phyloP scores from a whole-genome alignment of 2,797 vertebrate species.

The Danionella dracula region DNA sequence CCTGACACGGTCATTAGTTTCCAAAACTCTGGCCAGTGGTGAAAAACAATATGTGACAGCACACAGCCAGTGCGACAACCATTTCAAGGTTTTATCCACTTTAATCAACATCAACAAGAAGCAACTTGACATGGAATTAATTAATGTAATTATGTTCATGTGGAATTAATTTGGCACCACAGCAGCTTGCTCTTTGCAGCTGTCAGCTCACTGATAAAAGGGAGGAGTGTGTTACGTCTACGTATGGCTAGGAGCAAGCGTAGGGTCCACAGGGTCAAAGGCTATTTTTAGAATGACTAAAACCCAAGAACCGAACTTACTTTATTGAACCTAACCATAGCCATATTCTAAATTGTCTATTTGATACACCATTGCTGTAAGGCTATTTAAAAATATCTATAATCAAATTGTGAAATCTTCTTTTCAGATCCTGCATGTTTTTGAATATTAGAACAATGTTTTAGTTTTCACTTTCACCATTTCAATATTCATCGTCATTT shows the following conservation, averaged over 20 bases:
- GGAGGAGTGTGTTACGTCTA: slow-evolving; percentile 11
- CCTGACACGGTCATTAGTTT: background rate
- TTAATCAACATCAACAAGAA: slow-evolving; percentile 47
- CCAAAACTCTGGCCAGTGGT: slow-evolving; percentile 6
- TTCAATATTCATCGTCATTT: too few species aligned
- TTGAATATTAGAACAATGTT: too few species aligned
- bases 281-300: background rate
- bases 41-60: slow-evolving; percentile 9
- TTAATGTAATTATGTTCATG: slow-evolving; percentile 49
- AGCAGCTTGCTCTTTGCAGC: slow-evolving; percentile 41
- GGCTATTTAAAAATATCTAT: too few species aligned
- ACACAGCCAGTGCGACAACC: slow-evolving; percentile 24
- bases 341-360: too few species aligned
- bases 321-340: too few species aligned
- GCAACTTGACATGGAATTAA: slow-evolving; percentile 48
- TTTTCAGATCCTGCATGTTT: too few species aligned
- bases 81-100: slow-evolving; percentile 28
- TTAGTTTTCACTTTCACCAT: too few species aligned
- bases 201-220: slow-evolving; percentile 37
- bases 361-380: too few species aligned
- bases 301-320: background rate
- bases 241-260: slow-evolving; percentile 6
- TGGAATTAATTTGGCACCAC: slow-evolving; percentile 46
- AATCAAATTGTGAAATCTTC: too few species aligned
- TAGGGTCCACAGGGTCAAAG: background rate